Base-by-base conservation (phyloP, 2,113 vertebrate species). In the Circaetus gallicus region DNA sequence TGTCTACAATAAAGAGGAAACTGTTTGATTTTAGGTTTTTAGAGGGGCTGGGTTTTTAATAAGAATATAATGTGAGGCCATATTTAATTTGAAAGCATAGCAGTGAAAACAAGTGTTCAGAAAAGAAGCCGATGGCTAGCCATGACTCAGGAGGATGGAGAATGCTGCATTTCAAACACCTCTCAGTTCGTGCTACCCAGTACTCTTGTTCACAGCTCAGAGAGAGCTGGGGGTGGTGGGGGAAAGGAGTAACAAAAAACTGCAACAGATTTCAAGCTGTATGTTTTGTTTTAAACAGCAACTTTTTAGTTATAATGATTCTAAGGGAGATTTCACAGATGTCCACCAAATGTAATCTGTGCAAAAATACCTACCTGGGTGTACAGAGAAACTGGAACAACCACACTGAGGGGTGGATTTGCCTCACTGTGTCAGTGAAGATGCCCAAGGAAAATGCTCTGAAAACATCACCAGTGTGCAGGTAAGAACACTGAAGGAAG, bases 191-290 rank as follows among this genome's bases (percentile, higher is more conserved):
- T 94, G 92, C 84, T 96, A 91, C 87, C 84, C 89, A 42, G 61
- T 58, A 40, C 70, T 94, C 92, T n/a, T 71, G 32, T 90, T 97
- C 66, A 61, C 88, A 90, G 88, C 92, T 95, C 85, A 47, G 94
- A 86, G 79, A 31, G 52, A 94, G 52, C 50, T 87, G 97, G 90
- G 87, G 96, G 96, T 82, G 93, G 93, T 80, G 89, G 78, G 70
- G 72, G 66, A 90, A 90, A 94, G 5, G 17, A 90, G 69, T 47
- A 76, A 80, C 36, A 74, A 58, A 95, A 94, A 90, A 38, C 74
- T 87, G 85, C 84, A 85, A 88, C 92, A 95, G 92, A 90, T 95
- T 95, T 76, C 56, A 29, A 90, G 58, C 70, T 80, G 53, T 83
- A 45, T 86, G 53, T 85, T 94, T 91, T 79, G 70, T 87, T 95